Percentiles rank a stretch among this genome's conserved stretches.
phyloP scores from a whole-genome alignment of 2,888 invertebrate species.

The Fragum fragum region DNA sequence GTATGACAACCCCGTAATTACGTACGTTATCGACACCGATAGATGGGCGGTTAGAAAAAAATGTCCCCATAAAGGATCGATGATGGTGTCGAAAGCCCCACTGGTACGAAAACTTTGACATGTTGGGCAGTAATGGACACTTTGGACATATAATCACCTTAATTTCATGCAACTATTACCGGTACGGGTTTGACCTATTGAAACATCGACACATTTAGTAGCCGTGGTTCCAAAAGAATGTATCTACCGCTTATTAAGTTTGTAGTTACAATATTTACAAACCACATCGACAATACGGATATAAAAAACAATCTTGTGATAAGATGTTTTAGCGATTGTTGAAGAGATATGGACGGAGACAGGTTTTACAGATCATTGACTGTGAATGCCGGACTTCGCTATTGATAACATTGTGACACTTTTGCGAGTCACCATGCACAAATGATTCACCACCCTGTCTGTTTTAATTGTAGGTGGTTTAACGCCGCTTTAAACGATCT shows the following conservation, averaged over 20 bases:
- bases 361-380: not conserved
- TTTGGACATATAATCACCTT: no score
- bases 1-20: slow-evolving; percentile 3
- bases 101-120: slow-evolving; percentile 11
- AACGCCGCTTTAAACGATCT: not conserved
- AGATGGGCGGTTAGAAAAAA: not conserved
- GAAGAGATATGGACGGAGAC: not conserved
- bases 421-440: slow-evolving; percentile 2
- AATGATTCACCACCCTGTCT: not conserved
- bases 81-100: not conserved
- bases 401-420: not conserved
- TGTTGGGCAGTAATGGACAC: not conserved
- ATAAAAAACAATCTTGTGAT: not conserved
- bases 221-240: not conserved
- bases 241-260: not conserved
- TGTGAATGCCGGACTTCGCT: not conserved
- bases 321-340: not conserved
- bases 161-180: no score
- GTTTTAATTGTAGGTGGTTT: not conserved
- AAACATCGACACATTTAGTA: no score
- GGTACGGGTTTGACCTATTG: no score
- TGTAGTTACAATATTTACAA: not conserved
- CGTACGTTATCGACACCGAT: slow-evolving; percentile 1
- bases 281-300: not conserved
- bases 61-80: not conserved